These are phyloP conservation scores for Anneissia japonica DNA, from an alignment of 35 echinoderm and acorn worm genomes.

Conservation along the genomic window DNA sequence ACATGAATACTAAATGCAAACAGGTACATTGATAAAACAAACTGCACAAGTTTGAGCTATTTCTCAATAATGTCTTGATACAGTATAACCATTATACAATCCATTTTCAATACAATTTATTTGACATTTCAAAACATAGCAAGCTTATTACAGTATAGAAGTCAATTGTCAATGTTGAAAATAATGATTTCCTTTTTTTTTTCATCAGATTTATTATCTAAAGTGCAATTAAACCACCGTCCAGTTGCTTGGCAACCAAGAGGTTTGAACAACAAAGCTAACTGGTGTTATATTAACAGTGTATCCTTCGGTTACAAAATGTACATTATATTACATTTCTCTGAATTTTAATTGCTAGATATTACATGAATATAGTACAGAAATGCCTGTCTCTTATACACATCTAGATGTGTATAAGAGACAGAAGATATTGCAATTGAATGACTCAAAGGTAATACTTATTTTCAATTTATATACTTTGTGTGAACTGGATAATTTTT, in stretches of 20 bases:
- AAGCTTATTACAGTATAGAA: too few species aligned
- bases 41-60: too few species aligned
- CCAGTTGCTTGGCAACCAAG: slow-evolving; percentile 72
- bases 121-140: too few species aligned
- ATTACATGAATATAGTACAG: not conserved
- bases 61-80: too few species aligned
- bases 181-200: not conserved
- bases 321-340: not conserved
- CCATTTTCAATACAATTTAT: too few species aligned
- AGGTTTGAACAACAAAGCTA: slow-evolving; percentile 82
- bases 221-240: slow-evolving; percentile 45
- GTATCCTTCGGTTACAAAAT: slow-evolving; percentile 68
- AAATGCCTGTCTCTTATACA: not conserved
- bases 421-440: not conserved
- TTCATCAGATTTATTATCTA: slow-evolving; percentile 52
- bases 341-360: not conserved
- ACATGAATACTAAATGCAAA: too few species aligned
- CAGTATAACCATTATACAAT: too few species aligned
- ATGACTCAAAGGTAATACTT: not conserved
- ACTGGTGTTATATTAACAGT: slow-evolving; percentile 98
- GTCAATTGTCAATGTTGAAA: too few species aligned
- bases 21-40: too few species aligned
- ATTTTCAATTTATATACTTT: not conserved
- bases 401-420: not conserved
- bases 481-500: not conserved